Percentiles rank a stretch among this genome's conserved stretches.
Evolutionary conservation across 2,797 vertebrate species (phyloP).

Genomic region (Tangara arthus): DNA sequence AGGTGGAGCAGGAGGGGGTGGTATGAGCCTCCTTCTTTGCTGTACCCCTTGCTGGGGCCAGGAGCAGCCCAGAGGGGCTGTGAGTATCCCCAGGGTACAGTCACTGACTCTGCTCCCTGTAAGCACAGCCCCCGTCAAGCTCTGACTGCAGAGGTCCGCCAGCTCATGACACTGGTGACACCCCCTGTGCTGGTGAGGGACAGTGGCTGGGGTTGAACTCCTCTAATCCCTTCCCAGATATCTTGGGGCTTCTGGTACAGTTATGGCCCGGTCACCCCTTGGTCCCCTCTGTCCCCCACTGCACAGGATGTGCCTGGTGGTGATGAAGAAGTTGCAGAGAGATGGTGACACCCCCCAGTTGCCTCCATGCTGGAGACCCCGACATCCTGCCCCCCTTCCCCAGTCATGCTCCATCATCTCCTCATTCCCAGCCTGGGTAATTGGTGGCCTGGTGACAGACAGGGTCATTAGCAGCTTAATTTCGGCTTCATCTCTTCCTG

Average conservation of each 20-base stretch:
- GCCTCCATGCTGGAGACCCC: not conserved
- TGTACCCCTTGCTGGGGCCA: fast-evolving
- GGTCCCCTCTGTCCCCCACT: not conserved
- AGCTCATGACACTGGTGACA: not conserved
- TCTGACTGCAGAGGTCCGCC: not conserved
- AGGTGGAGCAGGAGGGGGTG: not conserved
- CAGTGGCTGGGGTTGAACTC: not conserved
- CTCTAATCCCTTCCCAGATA: not conserved
- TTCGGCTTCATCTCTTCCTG: slow-evolving; percentile 19
- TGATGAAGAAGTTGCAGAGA: not conserved
- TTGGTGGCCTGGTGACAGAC: slow-evolving; percentile 71
- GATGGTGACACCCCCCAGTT: not conserved
- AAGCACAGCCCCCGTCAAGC: not conserved
- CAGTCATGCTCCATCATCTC: slow-evolving; percentile 1
- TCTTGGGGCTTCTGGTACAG: not conserved
- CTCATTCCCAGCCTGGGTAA: slow-evolving; percentile 54
- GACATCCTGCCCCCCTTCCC: not conserved
- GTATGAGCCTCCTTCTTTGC: not conserved
- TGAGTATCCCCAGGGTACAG: not conserved
- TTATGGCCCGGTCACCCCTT: not conserved
- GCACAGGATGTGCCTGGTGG: not conserved
- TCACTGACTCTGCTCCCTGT: not conserved
- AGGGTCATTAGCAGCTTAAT: slow-evolving; percentile 76
- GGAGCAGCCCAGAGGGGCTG: not conserved
- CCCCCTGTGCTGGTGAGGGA: not conserved